Conservation (phyloP, 92 coral and sea anemone genomes). For the Palythoa caribaeorum region DNA sequence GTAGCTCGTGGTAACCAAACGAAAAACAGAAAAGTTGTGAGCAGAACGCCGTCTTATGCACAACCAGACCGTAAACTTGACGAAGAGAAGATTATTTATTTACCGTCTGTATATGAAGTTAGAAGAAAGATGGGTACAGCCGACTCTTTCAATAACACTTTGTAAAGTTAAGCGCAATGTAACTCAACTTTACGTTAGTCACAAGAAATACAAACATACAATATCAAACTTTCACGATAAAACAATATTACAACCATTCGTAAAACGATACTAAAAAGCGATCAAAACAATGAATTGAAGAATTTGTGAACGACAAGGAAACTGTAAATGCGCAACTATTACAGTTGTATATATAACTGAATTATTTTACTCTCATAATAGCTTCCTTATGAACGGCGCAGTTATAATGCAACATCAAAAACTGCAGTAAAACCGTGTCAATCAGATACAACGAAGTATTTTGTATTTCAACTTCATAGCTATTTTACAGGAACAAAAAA, state of each 20-base stretch:
- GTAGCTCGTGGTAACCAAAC: conserved; percentile 43
- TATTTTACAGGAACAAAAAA: neutral
- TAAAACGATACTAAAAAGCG: no score
- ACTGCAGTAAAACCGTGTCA: no score
- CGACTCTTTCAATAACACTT: conserved; percentile 11
- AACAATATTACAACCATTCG: neutral
- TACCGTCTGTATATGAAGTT: conserved; percentile 1
- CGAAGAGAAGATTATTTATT: conserved; percentile 20
- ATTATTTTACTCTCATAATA: no score
- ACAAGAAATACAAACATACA: neutral
- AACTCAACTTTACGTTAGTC: neutral
- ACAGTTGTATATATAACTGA: no score
- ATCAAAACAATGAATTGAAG: no score
- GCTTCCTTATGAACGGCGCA: no score
- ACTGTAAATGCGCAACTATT: no score
- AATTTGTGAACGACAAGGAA: no score
- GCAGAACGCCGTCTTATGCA: neutral
- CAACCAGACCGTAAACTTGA: conserved; percentile 28
- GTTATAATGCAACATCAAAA: no score
- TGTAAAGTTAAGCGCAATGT: conserved; percentile 1
- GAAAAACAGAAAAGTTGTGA: conserved; percentile 20
- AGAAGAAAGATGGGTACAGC: neutral
- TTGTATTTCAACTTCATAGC: neutral
- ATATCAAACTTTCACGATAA: neutral
- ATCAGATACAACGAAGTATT: no score